Percentiles rank a stretch among this genome's conserved stretches.
Evolutionary conservation across 2,888 invertebrate species (phyloP).

Genomic region (Aspidiotus destructor): DNA sequence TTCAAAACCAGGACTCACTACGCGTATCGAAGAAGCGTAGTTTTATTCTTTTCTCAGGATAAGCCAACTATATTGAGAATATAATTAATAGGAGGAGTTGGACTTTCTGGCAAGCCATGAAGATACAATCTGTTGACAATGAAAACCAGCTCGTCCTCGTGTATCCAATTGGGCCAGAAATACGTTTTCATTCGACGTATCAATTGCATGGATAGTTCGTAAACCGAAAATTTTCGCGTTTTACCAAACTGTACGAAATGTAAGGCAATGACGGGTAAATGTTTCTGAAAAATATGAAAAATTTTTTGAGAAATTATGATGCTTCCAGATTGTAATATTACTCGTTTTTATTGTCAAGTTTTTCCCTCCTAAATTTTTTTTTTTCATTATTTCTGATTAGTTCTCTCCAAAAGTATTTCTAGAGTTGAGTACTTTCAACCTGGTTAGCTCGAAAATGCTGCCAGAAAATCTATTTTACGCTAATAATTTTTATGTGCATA

Average conservation of each 20-base stretch:
- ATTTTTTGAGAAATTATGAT: too few species aligned
- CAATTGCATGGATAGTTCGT: constrained; percentile 17
- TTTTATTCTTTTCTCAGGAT: background rate
- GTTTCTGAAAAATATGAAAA: constrained; percentile 9
- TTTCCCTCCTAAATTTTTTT: too few species aligned
- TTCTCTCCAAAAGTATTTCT: too few species aligned
- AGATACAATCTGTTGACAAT: constrained; percentile 7
- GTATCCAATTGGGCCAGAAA: constrained; percentile 13
- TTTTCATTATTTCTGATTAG: too few species aligned
- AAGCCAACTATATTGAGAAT: constrained; percentile 19
- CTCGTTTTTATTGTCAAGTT: too few species aligned
- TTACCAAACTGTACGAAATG: constrained; percentile 19
- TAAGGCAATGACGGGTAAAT: constrained; percentile 18
- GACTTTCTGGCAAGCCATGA: constrained; percentile 3
- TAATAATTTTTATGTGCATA: too few species aligned
- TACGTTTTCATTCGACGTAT: constrained; percentile 17
- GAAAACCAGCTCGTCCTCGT: constrained; percentile 11
- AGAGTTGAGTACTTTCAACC: too few species aligned
- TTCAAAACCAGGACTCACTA: too few species aligned
- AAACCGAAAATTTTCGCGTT: constrained; percentile 18
- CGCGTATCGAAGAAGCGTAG: too few species aligned
- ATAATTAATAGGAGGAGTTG: constrained; percentile 12
- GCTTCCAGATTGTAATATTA: too few species aligned
- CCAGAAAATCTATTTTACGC: too few species aligned
- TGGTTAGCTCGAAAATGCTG: too few species aligned